These are phyloP conservation scores for Brachyptera risi DNA, from an alignment of 2,888 invertebrate genomes.

Conservation along the genomic window DNA sequence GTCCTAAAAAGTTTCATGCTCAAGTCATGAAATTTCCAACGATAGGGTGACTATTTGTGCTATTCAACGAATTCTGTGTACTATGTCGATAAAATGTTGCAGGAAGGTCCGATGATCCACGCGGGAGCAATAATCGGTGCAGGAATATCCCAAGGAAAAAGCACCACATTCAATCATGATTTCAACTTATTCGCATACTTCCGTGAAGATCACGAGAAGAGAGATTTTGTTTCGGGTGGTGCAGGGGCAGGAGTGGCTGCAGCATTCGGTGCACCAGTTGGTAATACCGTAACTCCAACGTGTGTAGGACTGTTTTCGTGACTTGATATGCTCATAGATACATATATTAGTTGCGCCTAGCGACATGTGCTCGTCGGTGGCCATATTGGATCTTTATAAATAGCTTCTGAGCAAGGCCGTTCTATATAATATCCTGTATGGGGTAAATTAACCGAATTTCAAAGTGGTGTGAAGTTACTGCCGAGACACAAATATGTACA, in stretches of 20 bases:
- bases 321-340: too few species aligned
- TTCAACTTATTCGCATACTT: slow-evolving; percentile 83
- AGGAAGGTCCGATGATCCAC: slow-evolving; percentile 99
- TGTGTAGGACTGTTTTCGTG: too few species aligned
- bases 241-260: slow-evolving; percentile 97
- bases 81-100: slow-evolving; percentile 20
- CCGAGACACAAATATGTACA: too few species aligned
- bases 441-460: too few species aligned
- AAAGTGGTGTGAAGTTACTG: too few species aligned
- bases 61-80: background rate
- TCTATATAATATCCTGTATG: too few species aligned
- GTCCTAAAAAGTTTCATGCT: background rate
- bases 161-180: slow-evolving; percentile 76
- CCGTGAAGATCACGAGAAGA: slow-evolving; percentile 93
- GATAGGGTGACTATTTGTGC: background rate
- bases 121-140: slow-evolving; percentile 96
- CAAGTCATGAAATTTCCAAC: background rate
- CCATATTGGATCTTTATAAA: too few species aligned
- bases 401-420: too few species aligned
- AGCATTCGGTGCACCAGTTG: slow-evolving; percentile 93
- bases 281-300: too few species aligned
- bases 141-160: slow-evolving; percentile 95
- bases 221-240: slow-evolving; percentile 96
- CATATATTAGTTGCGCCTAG: too few species aligned
- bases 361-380: too few species aligned